Conservation (phyloP, 2,888 invertebrate genomes). For the Alloplasta piceator region DNA sequence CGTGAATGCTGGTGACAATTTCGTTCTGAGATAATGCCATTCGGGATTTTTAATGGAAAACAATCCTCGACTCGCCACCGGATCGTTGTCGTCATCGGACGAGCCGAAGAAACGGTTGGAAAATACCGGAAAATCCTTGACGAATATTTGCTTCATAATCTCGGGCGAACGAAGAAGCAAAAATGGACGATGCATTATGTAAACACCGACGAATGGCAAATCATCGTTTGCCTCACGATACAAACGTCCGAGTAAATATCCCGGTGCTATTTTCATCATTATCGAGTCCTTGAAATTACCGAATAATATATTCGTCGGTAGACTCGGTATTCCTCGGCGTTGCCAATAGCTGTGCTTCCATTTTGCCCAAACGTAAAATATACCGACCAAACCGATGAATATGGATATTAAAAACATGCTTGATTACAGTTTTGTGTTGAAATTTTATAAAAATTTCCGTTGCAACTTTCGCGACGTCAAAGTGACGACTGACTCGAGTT, state of each 20-base stretch:
- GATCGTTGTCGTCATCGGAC: slow-evolving; percentile 75
- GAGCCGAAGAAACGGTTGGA: slow-evolving; percentile 81
- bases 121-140: slow-evolving; percentile 84
- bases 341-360: slow-evolving; percentile 73
- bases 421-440: slow-evolving; percentile 4
- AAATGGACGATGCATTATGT: slow-evolving; percentile 83
- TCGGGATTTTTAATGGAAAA: slow-evolving; percentile 83
- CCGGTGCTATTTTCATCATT: slow-evolving; percentile 58
- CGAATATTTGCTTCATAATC: slow-evolving; percentile 82
- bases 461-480: not conserved
- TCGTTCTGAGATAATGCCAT: slow-evolving; percentile 84
- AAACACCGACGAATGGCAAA: slow-evolving; percentile 82
- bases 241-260: slow-evolving; percentile 67
- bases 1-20: slow-evolving; percentile 85
- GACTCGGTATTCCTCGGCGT: slow-evolving; percentile 68
- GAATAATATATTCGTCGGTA: slow-evolving; percentile 70
- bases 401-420: slow-evolving; percentile 7
- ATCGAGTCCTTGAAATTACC: slow-evolving; percentile 72
- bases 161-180: slow-evolving; percentile 83
- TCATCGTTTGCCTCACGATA: slow-evolving; percentile 60
- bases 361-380: slow-evolving; percentile 69
- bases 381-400: slow-evolving; percentile 28
- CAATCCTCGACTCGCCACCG: slow-evolving; percentile 77
- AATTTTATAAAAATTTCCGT: not conserved
- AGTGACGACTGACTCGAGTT: not conserved